Base-by-base conservation (phyloP, 2,888 invertebrate genomes). In the Amblyjoppa proteus region DNA sequence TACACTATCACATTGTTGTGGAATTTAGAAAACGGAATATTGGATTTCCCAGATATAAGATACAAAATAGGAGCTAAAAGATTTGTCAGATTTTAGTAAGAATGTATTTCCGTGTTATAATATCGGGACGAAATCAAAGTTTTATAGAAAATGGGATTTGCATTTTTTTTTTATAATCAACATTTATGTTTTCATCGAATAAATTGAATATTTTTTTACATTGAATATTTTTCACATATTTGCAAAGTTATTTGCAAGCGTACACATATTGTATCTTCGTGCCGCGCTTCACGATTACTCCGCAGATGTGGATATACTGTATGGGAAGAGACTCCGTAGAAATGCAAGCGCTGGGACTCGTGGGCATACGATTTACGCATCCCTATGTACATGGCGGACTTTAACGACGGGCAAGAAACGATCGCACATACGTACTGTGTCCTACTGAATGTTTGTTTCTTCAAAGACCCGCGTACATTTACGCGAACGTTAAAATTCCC, bases 361-460 rank as follows among this genome's bases (percentile, higher is more conserved):
- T 66, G 51, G 34, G 38, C 41, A 61, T 64, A 49, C 31, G 45
- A 49, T 49, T 31, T 34, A 76, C 13, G 66, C 51, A 25, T n/a
- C 38, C 45, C 31, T 66, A 53, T 76, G 76, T 76, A 76, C 64
- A 53, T 86, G 81, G 53, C 81, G 82, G 80, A 79, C 70, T 87
- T 87, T 86, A 87, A 87, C 79, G 83, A 84, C 79, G 81, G 71
- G 78, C 58, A 86, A 81, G 75, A 86, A 82, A 85, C 83, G 83
- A 81, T 84, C 80, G 85, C 64, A 64, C 77, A 84, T 74, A 86
- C 83, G 77, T 82, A 81, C 70, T 61, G 61, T 79, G 25, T 68
- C 68, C 34, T 25, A 38, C 66, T 71, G 80, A 49, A 38, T 81
- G 75, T 81, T 89, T 89, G 88, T 89, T 89, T 88, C 85, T 88